Conservation (phyloP, 2,888 invertebrate species). For the Ephialtes manifestator region DNA sequence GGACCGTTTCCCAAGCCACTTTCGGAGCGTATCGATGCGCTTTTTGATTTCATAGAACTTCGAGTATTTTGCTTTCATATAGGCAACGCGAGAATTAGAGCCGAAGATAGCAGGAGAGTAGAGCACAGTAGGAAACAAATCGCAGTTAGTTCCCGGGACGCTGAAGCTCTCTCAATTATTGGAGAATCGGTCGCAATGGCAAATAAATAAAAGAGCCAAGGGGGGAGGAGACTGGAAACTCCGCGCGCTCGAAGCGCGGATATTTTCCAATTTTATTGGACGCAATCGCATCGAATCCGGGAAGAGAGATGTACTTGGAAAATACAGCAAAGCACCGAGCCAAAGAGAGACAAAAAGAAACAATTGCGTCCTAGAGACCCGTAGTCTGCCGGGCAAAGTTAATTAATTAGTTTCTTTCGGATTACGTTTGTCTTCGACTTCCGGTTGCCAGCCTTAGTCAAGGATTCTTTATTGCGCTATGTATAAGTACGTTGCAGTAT, state of each 20-base stretch:
- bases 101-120: neutral
- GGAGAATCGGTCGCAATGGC: conserved; percentile 65
- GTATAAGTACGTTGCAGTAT: neutral
- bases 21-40: neutral
- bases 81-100: conserved; percentile 23
- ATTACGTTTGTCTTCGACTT: conserved; percentile 55
- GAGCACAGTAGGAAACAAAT: conserved; percentile 52
- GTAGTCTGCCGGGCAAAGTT: conserved; percentile 44
- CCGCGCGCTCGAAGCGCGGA: conserved; percentile 42
- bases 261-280: conserved; percentile 72
- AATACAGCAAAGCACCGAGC: conserved; percentile 25
- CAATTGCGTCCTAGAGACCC: conserved; percentile 2
- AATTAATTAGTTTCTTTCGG: conserved; percentile 57
- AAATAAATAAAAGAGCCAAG: conserved; percentile 61
- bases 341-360: conserved; percentile 14
- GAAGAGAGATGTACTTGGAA: neutral
- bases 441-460: conserved; percentile 16
- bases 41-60: neutral
- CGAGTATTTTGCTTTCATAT: neutral
- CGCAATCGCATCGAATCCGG: conserved; percentile 57
- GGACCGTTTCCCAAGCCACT: neutral
- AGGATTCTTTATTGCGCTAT: neutral
- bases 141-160: conserved; percentile 38
- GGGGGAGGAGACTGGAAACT: conserved; percentile 44
- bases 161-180: conserved; percentile 64